Conservation (phyloP, 2,888 invertebrate genomes). For the Archaeoteleia sp. region DNA sequence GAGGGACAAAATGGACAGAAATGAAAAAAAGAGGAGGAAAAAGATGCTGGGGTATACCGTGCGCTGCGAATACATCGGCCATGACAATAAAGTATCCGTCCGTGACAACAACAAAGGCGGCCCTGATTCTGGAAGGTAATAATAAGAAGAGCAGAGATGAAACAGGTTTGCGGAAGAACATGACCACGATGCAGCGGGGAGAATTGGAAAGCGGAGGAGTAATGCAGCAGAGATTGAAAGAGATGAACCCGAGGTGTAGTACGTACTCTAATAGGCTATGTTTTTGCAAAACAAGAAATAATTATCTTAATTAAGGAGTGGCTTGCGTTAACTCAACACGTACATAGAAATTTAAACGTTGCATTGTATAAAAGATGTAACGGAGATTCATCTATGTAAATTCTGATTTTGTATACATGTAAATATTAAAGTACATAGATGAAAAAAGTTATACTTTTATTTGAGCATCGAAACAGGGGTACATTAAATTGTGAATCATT, state of each 20-base stretch:
- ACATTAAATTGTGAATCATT: too few species aligned
- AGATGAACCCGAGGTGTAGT: slow-evolving; percentile 18
- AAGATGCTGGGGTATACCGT: slow-evolving; percentile 24
- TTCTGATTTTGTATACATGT: too few species aligned
- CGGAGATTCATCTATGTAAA: too few species aligned
- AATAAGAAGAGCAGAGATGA: slow-evolving; percentile 70
- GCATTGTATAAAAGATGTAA: neutral
- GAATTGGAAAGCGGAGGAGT: slow-evolving; percentile 29
- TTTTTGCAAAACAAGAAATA: slow-evolving; percentile 4
- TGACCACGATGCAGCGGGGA: slow-evolving; percentile 52
- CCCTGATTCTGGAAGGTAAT: slow-evolving; percentile 59
- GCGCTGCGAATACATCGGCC: slow-evolving; percentile 51
- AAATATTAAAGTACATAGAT: too few species aligned
- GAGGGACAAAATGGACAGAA: slow-evolving; percentile 9
- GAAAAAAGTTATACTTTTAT: too few species aligned
- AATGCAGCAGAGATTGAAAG: slow-evolving; percentile 26
- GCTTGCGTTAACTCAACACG: neutral
- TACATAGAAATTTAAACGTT: neutral
- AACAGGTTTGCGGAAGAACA: slow-evolving; percentile 70
- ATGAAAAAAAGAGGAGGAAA: neutral
- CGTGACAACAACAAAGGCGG: slow-evolving; percentile 64
- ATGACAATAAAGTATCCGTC: slow-evolving; percentile 68
- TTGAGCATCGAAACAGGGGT: too few species aligned
- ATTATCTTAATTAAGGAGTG: slow-evolving; percentile 7
- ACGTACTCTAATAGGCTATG: neutral